phyloP scores from a whole-genome alignment of 53 echinoderm and acorn worm species.

The Apostichopus leukothele region DNA sequence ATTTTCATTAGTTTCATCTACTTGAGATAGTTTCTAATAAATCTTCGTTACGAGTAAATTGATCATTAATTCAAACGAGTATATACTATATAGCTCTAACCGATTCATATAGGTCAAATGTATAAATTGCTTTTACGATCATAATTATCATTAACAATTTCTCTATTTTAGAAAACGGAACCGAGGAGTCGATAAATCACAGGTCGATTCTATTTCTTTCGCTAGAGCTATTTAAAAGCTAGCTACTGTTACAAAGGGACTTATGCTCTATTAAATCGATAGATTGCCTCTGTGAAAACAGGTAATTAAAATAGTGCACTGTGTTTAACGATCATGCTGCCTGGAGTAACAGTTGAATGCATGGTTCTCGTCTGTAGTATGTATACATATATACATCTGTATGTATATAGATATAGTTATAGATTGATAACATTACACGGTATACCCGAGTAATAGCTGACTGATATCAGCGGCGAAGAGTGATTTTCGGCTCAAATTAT shows the following conservation, averaged over 20 bases:
- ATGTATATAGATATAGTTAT: too few species aligned
- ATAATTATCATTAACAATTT: neutral
- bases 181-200: neutral
- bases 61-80: too few species aligned
- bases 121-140: neutral
- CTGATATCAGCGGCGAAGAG: too few species aligned
- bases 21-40: too few species aligned
- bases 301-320: conserved; percentile 11
- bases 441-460: too few species aligned
- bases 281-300: neutral
- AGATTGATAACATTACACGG: too few species aligned
- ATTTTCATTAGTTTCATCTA: too few species aligned
- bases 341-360: too few species aligned
- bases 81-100: neutral
- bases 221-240: neutral
- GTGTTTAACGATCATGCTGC: neutral
- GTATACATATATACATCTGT: too few species aligned
- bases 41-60: too few species aligned
- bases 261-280: neutral
- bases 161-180: neutral
- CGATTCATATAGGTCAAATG: neutral
- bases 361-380: too few species aligned
- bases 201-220: neutral
- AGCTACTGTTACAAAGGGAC: neutral
- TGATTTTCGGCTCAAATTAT: neutral